Percentiles rank a stretch among this genome's conserved stretches.
Evolutionary conservation across 2,888 invertebrate genomes (phyloP).

Genomic region (Pollenia angustigena): DNA sequence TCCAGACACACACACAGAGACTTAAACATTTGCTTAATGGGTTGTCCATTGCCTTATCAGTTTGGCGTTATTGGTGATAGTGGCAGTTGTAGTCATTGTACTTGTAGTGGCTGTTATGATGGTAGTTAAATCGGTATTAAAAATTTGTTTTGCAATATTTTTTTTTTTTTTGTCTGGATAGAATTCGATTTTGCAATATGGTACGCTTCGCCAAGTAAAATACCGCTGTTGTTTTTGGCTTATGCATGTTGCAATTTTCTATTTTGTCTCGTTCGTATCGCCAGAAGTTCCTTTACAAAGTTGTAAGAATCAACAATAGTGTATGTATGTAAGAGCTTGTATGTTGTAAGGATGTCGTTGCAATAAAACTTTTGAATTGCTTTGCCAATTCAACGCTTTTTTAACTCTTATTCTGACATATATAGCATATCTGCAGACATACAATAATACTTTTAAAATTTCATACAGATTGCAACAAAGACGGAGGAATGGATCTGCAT

Average conservation of each 20-base stretch:
- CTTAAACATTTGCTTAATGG: not conserved
- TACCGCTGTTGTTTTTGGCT: constrained; percentile 27
- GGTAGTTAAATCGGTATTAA: not conserved
- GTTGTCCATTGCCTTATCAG: not conserved
- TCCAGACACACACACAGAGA: not conserved
- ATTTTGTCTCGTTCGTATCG: constrained; percentile 5
- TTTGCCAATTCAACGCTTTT: constrained; percentile 76
- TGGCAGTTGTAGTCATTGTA: not conserved
- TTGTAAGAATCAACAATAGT: not conserved
- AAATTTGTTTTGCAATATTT: constrained; percentile 31
- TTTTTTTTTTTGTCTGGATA: constrained; percentile 37
- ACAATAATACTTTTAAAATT: not conserved
- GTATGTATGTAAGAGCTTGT: not conserved
- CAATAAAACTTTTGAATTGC: constrained; percentile 77
- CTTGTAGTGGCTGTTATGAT: constrained; percentile 13
- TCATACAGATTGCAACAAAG: not conserved
- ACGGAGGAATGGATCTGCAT: not conserved
- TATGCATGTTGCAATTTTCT: constrained; percentile 7
- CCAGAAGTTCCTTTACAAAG: constrained; percentile 35
- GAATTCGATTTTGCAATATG: constrained; percentile 61
- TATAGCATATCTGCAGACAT: not conserved
- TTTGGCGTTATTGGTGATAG: constrained; percentile 4
- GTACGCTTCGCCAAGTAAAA: constrained; percentile 47
- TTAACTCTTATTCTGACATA: constrained; percentile 30
- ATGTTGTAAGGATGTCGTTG: constrained; percentile 39